Evolutionary conservation across 2,888 invertebrate genomes (phyloP), one percentile per base, ranked within the genome.

Genomic region (Cryptus viduatorius): DNA sequence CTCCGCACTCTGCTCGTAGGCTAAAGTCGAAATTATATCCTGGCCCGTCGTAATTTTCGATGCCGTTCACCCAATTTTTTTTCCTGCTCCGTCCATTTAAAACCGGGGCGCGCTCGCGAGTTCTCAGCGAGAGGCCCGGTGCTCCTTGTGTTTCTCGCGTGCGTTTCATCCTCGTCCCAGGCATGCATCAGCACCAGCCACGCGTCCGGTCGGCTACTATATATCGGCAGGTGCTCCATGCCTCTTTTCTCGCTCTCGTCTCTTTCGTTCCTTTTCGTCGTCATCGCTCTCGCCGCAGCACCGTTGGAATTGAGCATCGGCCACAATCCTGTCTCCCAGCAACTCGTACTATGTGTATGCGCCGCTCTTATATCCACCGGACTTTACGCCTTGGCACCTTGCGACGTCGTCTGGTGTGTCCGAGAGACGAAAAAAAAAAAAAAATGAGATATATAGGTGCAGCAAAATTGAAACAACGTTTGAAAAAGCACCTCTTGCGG

Each of bases 61-160:
- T 84, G 86, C 86, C 88, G 83, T 88, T 90, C 89, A 86, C 86
- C 88, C 85, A 86, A 87, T 86, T 87, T 87, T 87, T 88, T 83
- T 77, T 81, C 31, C 53, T 69, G 37, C 76, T 56, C 69, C 79
- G 83, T 86, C 79, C 86, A 81, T 87, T 88, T 88, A 86, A 89
- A 84, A 85, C 83, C 86, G 83, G 79, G 85, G 61, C 61, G 31
- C 61, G 16, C 46, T 88, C 87, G 87, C 89, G 88, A 89, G 90
- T 85, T 87, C 81, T 71, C 72, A 86, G 59, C 68, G 69, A 16
- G 64, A 84, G 82, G 85, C 85, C 85, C 85, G 86, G 86, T 86
- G 86, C 67, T 83, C 67, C 73, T 81, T 65, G 73, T 75, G 42
- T 64, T 71, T 76, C 82, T 85, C 85, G 79, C 85, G 85, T 79